Evolutionary conservation across 2,888 invertebrate species (phyloP), one percentile per base, ranked within the genome.

Genomic region (Drosophila infuscata): DNA sequence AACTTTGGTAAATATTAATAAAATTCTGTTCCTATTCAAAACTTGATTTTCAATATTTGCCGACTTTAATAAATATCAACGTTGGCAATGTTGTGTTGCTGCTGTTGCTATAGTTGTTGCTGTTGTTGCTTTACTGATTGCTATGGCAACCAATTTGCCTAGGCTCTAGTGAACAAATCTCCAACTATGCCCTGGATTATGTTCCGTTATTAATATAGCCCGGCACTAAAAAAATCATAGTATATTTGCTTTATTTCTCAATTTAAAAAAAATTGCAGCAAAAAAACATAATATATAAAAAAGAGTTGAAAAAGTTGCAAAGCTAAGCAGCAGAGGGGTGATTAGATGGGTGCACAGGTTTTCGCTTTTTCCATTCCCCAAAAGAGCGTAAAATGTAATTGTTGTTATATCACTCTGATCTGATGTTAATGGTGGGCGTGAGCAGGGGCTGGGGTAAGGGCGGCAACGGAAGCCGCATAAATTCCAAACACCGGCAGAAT

Each of bases 391-490:
- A 81, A 81, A 62, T 71, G 81, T 72, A 54, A 78, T 70, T 73
- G 54, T 63, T 70, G 67, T 73, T 66, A 74, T 52, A 61, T 52
- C 62, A 49, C 61, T 49, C 79, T 35, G 49, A 68, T 58, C 68
- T 51, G 54, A 35, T 68, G 64, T 61, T 59, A 46, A 30, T 64
- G 61, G 25, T 52, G 41, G 32, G 20, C 32, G 20, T 41, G 58
- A 46, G 52, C 57, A 30, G 12, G n/a, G 33, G 36, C 29, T 54
- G 56, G 60, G 56, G 65, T 17, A 25, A 17, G 52, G 35, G 46
- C 41, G 57, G 59, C 43, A 49, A 38, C 70, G 70, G 91, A 88
- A 88, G 91, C 89, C 87, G 85, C 89, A 89, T 88, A 90, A 90
- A 88, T 87, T 87, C 81, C 90, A 77, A 86, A 77, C 83, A 88